Conservation (phyloP, 2,113 vertebrate genomes). For the Brienomyrus longianalis region DNA sequence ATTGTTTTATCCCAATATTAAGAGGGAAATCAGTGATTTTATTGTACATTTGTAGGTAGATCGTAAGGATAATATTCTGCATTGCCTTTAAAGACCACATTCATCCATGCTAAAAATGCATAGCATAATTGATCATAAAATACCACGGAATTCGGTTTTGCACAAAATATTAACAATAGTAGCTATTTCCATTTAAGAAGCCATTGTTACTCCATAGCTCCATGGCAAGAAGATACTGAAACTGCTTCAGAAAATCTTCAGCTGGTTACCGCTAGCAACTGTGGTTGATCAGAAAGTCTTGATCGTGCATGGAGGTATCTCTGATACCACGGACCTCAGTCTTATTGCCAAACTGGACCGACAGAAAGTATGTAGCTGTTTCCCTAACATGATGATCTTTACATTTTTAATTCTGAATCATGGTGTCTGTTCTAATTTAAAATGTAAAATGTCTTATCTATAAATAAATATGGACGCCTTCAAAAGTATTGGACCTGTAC, state of each 20-base stretch:
- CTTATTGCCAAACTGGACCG: conserved; percentile 69
- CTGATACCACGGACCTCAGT: conserved; percentile 74
- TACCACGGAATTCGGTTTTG: neutral
- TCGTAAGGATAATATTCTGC: neutral
- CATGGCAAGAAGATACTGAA: conserved; percentile 82
- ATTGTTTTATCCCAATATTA: neutral
- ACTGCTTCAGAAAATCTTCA: conserved; percentile 81
- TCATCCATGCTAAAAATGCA: neutral
- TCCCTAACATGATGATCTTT: neutral
- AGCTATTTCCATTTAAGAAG: neutral
- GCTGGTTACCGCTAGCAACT: conserved; percentile 82
- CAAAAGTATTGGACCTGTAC: neutral
- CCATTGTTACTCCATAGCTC: neutral
- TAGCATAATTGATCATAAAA: neutral
- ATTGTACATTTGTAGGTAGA: neutral
- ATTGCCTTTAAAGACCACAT: neutral
- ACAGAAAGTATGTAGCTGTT: conserved; percentile 63
- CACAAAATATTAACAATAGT: neutral
- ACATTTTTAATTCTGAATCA: neutral
- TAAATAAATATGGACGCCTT: neutral
- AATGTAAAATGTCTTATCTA: neutral
- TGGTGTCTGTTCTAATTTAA: neutral
- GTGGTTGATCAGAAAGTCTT: conserved; percentile 82
- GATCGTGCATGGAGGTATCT: conserved; percentile 81
- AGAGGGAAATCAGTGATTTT: neutral